phyloP scores from a whole-genome alignment of 2,888 invertebrate species.

The Nephrotoma guestfalica region DNA sequence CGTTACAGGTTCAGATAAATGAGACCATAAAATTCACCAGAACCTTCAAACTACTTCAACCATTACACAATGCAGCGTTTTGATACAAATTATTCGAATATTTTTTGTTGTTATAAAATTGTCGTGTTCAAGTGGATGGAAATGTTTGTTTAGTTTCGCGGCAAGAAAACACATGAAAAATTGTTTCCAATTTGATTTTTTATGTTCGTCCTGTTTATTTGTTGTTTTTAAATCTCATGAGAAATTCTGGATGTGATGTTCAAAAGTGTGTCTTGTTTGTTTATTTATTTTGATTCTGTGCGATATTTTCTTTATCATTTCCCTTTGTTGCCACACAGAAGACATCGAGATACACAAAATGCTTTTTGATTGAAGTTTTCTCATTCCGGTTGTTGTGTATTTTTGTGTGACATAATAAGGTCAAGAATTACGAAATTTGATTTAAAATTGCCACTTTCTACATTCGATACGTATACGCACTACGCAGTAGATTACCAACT shows the following conservation, averaged over 20 bases:
- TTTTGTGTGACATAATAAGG: background rate
- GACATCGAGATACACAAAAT: background rate
- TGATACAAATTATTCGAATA: too few species aligned
- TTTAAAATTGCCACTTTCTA: background rate
- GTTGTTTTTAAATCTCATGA: background rate
- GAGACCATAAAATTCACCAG: too few species aligned
- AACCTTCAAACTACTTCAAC: too few species aligned
- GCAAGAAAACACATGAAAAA: background rate
- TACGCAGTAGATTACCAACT: background rate
- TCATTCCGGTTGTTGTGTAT: background rate
- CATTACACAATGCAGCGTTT: too few species aligned
- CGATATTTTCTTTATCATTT: background rate
- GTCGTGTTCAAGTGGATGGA: too few species aligned
- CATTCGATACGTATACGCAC: background rate
- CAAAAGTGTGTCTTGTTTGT: background rate
- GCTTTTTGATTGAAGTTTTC: background rate
- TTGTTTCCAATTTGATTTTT: background rate
- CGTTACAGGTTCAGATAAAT: too few species aligned
- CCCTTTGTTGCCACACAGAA: background rate
- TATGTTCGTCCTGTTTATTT: background rate
- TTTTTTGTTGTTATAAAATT: too few species aligned
- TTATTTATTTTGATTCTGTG: background rate
- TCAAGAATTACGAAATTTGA: background rate
- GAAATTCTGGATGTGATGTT: background rate
- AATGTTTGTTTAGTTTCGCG: background rate